A percentile compares a stretch with the other conserved stretches of the same genome.
Evolutionary conservation across 2,113 vertebrate genomes (phyloP).

Genomic region (Ranitomeya variabilis): DNA sequence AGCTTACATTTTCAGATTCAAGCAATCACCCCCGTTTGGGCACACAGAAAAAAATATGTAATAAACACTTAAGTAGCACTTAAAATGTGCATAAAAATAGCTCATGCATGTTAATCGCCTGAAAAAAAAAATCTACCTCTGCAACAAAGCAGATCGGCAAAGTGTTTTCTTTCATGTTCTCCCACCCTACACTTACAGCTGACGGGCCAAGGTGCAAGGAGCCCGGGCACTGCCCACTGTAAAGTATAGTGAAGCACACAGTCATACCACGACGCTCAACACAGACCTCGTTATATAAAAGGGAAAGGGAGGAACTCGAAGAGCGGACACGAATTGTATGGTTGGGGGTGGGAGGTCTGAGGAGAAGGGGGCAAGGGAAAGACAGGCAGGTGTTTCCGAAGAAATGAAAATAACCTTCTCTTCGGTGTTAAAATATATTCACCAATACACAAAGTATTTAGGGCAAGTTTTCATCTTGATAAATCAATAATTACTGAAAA

Average conservation of each 20-base stretch:
- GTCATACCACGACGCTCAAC: slow-evolving; percentile 25
- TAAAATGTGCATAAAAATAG: slow-evolving; percentile 56
- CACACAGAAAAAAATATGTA: slow-evolving; percentile 41
- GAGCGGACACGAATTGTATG: slow-evolving; percentile 25
- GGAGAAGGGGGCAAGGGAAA: neutral
- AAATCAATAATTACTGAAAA: neutral
- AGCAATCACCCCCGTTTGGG: slow-evolving; percentile 41
- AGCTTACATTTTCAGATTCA: slow-evolving; percentile 20
- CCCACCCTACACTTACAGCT: slow-evolving; percentile 40
- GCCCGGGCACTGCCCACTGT: slow-evolving; percentile 37
- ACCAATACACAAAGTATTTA: neutral
- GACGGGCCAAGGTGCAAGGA: slow-evolving; percentile 33
- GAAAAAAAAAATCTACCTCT: slow-evolving; percentile 38
- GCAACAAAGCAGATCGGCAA: slow-evolving; percentile 38
- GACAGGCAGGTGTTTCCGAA: slow-evolving; percentile 42
- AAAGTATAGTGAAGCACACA: slow-evolving; percentile 35
- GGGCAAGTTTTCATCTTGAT: neutral
- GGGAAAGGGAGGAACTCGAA: slow-evolving; percentile 17
- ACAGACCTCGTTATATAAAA: slow-evolving; percentile 22
- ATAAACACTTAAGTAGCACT: slow-evolving; percentile 54
- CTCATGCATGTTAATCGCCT: slow-evolving; percentile 39
- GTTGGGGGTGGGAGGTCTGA: neutral
- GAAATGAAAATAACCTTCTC: neutral
- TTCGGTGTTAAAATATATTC: neutral
- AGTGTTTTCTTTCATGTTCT: slow-evolving; percentile 2